Evolutionary conservation across 64 coral and sea anemone genomes (phyloP).

Genomic region (Dendronephthya gigantea): DNA sequence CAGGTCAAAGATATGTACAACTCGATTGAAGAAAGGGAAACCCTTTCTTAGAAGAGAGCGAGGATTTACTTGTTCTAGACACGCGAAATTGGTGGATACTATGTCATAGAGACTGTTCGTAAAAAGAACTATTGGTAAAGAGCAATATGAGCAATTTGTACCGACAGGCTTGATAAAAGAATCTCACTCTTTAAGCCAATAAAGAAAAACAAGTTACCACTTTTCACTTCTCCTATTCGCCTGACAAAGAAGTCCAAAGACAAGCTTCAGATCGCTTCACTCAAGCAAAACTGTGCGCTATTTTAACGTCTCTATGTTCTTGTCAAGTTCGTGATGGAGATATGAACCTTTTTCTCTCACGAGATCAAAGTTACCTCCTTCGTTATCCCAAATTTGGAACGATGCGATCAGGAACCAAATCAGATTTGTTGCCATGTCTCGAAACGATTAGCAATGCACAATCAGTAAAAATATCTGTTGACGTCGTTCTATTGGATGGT

Average conservation of each 20-base stretch:
- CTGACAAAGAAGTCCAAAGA: conserved; percentile 50
- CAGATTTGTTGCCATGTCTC: conserved; percentile 21
- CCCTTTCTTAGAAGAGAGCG: conserved; percentile 19
- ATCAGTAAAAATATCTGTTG: conserved; percentile 12
- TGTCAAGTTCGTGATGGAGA: conserved; percentile 29
- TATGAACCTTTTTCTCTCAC: conserved; percentile 30
- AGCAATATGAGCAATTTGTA: conserved; percentile 37
- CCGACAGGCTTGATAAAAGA: conserved; percentile 45
- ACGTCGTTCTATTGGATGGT: conserved; percentile 33
- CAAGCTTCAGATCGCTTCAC: conserved; percentile 14
- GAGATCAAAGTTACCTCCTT: conserved; percentile 30
- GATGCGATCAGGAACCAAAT: conserved; percentile 36
- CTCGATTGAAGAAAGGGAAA: conserved; percentile 32
- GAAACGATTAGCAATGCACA: conserved; percentile 3
- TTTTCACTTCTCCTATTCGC: conserved; percentile 38
- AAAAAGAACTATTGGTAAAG: conserved; percentile 23
- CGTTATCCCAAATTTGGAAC: conserved; percentile 20
- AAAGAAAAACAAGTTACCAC: conserved; percentile 52
- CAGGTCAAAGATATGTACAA: conserved; percentile 11
- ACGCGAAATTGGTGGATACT: conserved; percentile 7
- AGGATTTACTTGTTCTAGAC: conserved; percentile 23
- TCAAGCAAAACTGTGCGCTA: conserved; percentile 41
- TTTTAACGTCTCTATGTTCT: conserved; percentile 35
- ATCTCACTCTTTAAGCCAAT: conserved; percentile 47
- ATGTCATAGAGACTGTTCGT: conserved; percentile 30